Evolutionary conservation across 1,140 invertebrate species (phyloP), one percentile per base, ranked within the genome.

Genomic region (Drosophila nikananu): DNA sequence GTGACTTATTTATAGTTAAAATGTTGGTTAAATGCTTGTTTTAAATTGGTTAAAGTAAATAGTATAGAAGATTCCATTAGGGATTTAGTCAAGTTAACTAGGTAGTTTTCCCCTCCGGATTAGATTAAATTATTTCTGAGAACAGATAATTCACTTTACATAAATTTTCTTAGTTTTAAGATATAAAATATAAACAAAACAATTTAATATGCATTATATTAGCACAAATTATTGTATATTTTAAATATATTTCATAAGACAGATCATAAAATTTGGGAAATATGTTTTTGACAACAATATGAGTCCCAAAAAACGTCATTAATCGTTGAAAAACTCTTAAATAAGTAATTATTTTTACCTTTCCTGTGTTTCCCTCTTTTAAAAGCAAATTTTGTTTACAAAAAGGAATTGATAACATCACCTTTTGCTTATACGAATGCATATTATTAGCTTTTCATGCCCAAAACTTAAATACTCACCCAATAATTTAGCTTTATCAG

Each of bases 401-500:
- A 13, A 5, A 37, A 5, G 0, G 17, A 17, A 30, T 42, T 21
- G 9, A 30, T 60, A 7, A 10, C 1, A 49, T 19, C n/a, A 23
- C 17, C 13, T 1, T 17, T 15, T 30, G n/a, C 32, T 21, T 19
- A 10, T 17, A 30, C 17, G 1, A 52, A 35, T 12, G 12, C 6
- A 25, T 55, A 35, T 19, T 62, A 32, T 64, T 10, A 41, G 5
- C 10, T 19, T 39, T 19, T 19, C 0, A 32, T 52, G 25, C 4
- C 48, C 10, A 19, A n/a, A 51, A 49, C 27, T 49, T 52, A 19
- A 39, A 17, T 30, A n/a, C n/a, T 39, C 7, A 23, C 37, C 63
- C 32, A 46, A 30, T 60, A 74, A 35, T 68, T 60, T 68, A 39
- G 35, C n/a, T 44, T 37, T 65, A 52, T 58, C 46, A 59, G 9